phyloP scores from a whole-genome alignment of 1,140 invertebrate species.

The Acromyrmex charruanus region DNA sequence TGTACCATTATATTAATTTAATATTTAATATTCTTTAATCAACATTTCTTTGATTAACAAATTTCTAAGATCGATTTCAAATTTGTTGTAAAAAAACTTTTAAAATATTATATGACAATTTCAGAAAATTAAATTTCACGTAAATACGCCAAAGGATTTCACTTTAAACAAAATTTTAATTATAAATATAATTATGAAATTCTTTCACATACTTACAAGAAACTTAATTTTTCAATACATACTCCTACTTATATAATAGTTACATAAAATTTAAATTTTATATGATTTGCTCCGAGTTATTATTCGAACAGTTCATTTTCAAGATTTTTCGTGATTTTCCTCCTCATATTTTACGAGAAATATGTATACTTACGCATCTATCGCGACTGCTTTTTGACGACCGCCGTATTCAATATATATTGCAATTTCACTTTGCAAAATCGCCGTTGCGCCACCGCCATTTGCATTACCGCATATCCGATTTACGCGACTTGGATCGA shows the following conservation, averaged over 20 bases:
- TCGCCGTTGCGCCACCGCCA: background rate
- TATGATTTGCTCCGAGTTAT: background rate
- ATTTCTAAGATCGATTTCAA: too few relatives aligned
- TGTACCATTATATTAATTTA: background rate
- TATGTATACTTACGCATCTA: background rate
- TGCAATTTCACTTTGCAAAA: background rate
- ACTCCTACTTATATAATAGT: slow-evolving; percentile 2
- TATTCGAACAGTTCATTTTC: background rate
- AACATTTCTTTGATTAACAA: too few relatives aligned
- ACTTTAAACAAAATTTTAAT: too few relatives aligned
- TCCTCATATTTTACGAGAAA: background rate
- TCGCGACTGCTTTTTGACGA: background rate
- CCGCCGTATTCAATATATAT: background rate
- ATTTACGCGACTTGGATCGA: background rate
- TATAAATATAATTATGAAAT: background rate
- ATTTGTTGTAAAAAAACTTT: too few relatives aligned
- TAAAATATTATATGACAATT: too few relatives aligned
- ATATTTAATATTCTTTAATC: too few relatives aligned
- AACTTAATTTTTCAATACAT: background rate
- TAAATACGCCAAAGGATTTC: too few relatives aligned
- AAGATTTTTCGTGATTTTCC: background rate
- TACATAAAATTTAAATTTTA: background rate
- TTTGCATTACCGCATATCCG: background rate
- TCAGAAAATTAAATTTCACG: too few relatives aligned
- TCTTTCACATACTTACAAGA: background rate